These are phyloP conservation scores for Apodemus sylvaticus DNA, from an alignment of 2,113 vertebrate genomes.

Conservation along the genomic window DNA sequence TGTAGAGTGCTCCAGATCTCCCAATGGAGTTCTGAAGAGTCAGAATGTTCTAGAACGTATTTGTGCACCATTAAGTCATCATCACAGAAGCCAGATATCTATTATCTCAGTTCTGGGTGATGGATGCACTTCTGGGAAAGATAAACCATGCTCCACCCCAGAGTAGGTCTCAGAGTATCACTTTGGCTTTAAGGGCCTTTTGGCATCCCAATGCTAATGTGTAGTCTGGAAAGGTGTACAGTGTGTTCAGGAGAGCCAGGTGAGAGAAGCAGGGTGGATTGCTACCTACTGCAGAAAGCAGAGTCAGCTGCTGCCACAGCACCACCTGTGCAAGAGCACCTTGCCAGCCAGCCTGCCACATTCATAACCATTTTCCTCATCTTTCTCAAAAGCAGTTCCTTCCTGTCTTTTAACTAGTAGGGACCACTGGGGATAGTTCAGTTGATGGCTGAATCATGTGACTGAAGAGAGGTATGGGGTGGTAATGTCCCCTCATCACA, in stretches of 20 bases:
- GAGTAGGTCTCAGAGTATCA: neutral
- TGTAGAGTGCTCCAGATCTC: neutral
- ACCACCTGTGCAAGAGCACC: accelerated
- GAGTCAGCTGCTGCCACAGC: accelerated
- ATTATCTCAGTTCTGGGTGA: neutral
- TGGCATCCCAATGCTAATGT: neutral
- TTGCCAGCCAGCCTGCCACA: neutral
- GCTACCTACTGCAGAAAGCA: neutral
- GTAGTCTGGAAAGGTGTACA: neutral
- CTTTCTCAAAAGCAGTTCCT: neutral
- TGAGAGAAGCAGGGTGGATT: neutral
- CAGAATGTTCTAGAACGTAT: neutral
- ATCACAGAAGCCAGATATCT: neutral
- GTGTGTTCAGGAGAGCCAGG: neutral
- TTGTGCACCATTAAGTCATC: neutral
- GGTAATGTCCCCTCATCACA: neutral
- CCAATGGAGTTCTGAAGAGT: neutral
- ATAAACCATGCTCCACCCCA: neutral
- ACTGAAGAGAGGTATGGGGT: neutral
- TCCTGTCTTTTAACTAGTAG: neutral
- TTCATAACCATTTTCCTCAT: neutral
- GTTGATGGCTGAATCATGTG: neutral
- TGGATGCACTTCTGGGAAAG: neutral
- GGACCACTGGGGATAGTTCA: neutral
- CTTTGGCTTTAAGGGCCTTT: neutral